Evolutionary conservation across 2,113 vertebrate species (phyloP), one percentile per base, ranked within the genome.

Genomic region (Prietella phreatophila): DNA sequence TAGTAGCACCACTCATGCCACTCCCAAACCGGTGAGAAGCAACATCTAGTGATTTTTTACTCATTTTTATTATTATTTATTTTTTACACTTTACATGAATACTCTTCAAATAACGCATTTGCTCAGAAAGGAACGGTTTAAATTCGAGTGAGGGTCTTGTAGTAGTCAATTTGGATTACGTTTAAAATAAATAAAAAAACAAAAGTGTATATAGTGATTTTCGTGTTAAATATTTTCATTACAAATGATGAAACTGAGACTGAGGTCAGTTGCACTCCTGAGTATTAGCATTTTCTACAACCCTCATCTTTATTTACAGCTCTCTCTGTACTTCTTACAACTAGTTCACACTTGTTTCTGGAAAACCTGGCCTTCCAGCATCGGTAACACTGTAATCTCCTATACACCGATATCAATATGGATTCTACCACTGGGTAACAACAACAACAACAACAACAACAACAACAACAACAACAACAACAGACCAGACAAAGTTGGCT

Each of bases 1-100:
- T n/a, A 80, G 60, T 14, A 71, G 55, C 15, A 85, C 91, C 89
- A 91, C 90, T 33, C 67, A 90, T 82, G 90, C 84, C 79, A 85
- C 30, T 55, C 55, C 75, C 67, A 86, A 83, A 86, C 56, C 71
- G 39, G 53, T 36, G 39, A 76, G 55, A 85, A 53, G 30, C 15
- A 69, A 11, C 71, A 73, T 22, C 19, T 9, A 10, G 22, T 39
- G 2, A 42, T 20, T 39, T 33, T 39, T 22, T 1, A 73, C 33
- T 10, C 69, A 6, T 7, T 47, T 47, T 8, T 7, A 6, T 36
- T 30, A 9, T 47, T 47, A 1, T 50, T 50, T 19, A 20, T 19
- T 33, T 33, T 69, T 73, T 42, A 25, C 1, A 47, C 42, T 25
- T 47, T 4, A 50, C 22, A 78, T 47, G 39, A 78, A 50, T 15